Evolutionary conservation across 1,140 invertebrate genomes (phyloP).

Genomic region (Ridgeia piscesae): DNA sequence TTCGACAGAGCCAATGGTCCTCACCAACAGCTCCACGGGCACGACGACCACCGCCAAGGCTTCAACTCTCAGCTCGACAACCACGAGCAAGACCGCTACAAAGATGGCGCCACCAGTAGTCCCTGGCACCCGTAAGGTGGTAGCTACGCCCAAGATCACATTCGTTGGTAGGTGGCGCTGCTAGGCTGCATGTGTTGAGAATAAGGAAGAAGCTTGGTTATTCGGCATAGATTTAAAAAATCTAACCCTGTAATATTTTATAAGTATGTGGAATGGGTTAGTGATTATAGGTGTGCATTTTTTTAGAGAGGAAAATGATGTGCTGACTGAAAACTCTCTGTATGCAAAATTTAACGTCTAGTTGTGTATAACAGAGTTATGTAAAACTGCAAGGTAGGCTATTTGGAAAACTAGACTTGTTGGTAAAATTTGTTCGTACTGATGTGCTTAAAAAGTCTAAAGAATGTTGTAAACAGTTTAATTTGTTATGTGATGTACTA

Average conservation of each 20-base stretch:
- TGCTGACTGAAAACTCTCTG: too few species aligned
- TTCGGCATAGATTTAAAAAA: background rate
- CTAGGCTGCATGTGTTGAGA: background rate
- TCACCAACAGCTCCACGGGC: constrained; percentile 31
- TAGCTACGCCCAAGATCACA: constrained; percentile 82
- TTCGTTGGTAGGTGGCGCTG: constrained; percentile 72
- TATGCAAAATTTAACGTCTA: too few species aligned
- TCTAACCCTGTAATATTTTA: background rate
- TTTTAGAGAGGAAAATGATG: too few species aligned
- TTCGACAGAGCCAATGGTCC: constrained; percentile 81
- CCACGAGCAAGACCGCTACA: constrained; percentile 34
- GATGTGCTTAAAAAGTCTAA: too few species aligned
- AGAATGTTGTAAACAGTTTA: constrained; percentile 10
- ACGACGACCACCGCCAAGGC: constrained; percentile 33
- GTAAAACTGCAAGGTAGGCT: too few species aligned
- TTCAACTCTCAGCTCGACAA: background rate
- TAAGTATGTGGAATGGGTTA: too few species aligned
- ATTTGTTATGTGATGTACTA: background rate
- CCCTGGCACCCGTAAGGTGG: constrained; percentile 59
- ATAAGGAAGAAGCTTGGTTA: background rate
- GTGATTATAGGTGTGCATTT: too few species aligned
- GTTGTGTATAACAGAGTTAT: too few species aligned
- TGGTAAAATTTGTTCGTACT: too few species aligned
- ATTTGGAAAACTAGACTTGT: too few species aligned
- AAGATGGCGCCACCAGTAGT: constrained; percentile 11